A percentile compares a stretch with the other conserved stretches of the same genome.
phyloP scores from a whole-genome alignment of 2,888 invertebrate species.

The Tinea pellionella region DNA sequence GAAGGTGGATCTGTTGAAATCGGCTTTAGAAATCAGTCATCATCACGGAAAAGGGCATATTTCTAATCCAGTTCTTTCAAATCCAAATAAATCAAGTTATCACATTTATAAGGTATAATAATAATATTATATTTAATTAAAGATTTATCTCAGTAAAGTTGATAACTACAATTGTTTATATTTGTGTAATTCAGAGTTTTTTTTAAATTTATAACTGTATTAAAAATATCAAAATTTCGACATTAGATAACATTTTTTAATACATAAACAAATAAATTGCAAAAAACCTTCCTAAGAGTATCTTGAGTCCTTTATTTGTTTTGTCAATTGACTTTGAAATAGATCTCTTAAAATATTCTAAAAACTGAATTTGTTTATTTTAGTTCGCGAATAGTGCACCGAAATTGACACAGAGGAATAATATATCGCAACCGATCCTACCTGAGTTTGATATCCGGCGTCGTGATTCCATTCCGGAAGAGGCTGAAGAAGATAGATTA shows the following conservation, averaged over 20 bases:
- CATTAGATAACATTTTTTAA: slow-evolving; percentile 7
- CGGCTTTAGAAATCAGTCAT: slow-evolving; percentile 76
- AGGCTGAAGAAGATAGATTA: slow-evolving; percentile 59
- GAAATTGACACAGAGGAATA: slow-evolving; percentile 69
- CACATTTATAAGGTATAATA: slow-evolving; percentile 48
- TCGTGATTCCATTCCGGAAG: slow-evolving; percentile 74
- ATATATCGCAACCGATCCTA: slow-evolving; percentile 71
- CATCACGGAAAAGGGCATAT: slow-evolving; percentile 65
- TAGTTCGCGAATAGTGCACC: slow-evolving; percentile 73
- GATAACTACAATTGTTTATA: background rate
- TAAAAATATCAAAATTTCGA: background rate
- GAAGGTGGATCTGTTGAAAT: slow-evolving; percentile 76
- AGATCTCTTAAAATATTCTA: too few relatives aligned
- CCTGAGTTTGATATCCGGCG: slow-evolving; percentile 68
- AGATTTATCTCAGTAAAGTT: too few relatives aligned
- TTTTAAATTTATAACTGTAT: background rate
- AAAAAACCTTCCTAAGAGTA: background rate
- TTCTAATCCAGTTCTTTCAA: slow-evolving; percentile 69
- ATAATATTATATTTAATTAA: background rate
- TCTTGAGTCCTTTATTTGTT: background rate
- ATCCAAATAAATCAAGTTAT: slow-evolving; percentile 34
- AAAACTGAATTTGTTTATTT: background rate
- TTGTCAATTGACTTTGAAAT: background rate
- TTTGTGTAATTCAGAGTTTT: background rate
- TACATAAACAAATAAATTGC: background rate